Conservation (phyloP, 1,140 invertebrate genomes). For the Trachymyrmex septentrionalis region DNA sequence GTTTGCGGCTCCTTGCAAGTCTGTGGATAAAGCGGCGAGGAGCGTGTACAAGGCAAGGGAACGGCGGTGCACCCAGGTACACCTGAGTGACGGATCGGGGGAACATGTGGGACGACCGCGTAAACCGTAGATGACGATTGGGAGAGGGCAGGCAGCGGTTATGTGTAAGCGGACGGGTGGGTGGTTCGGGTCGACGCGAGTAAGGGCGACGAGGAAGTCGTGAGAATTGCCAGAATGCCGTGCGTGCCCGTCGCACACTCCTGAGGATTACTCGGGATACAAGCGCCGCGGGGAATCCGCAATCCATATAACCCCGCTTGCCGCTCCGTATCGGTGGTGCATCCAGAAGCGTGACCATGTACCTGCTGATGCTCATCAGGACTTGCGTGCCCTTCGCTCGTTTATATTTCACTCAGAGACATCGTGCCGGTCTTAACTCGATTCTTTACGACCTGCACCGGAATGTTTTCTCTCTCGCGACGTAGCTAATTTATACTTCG, state of each 20-base stretch:
- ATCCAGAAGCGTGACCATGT: conserved; percentile 39
- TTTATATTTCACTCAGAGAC: conserved; percentile 42
- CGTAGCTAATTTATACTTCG: conserved; percentile 15
- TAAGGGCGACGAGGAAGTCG: conserved; percentile 71
- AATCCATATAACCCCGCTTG: conserved; percentile 55
- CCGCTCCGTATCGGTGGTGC: conserved; percentile 36
- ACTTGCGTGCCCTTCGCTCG: conserved; percentile 19
- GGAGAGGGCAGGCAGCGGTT: conserved; percentile 28
- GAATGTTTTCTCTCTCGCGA: conserved; percentile 30
- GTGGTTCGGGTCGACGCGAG: conserved; percentile 9
- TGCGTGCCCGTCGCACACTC: conserved; percentile 76
- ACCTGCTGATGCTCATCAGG: conserved; percentile 59
- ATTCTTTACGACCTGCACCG: conserved; percentile 36
- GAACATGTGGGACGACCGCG: conserved; percentile 27
- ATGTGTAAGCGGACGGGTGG: conserved; percentile 51
- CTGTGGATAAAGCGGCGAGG: conserved; percentile 44
- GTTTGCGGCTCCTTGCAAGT: conserved; percentile 17
- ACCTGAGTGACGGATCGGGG: conserved; percentile 56
- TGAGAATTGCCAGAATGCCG: conserved; percentile 80
- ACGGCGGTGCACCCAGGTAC: conserved; percentile 55
- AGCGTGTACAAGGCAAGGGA: conserved; percentile 23
- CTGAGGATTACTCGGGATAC: conserved; percentile 75
- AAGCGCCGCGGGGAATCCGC: conserved; percentile 70
- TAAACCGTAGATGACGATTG: conserved; percentile 42
- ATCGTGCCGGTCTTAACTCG: neutral